Evolutionary conservation across 2,888 invertebrate species (phyloP).

Genomic region (Sisyra nigra): DNA sequence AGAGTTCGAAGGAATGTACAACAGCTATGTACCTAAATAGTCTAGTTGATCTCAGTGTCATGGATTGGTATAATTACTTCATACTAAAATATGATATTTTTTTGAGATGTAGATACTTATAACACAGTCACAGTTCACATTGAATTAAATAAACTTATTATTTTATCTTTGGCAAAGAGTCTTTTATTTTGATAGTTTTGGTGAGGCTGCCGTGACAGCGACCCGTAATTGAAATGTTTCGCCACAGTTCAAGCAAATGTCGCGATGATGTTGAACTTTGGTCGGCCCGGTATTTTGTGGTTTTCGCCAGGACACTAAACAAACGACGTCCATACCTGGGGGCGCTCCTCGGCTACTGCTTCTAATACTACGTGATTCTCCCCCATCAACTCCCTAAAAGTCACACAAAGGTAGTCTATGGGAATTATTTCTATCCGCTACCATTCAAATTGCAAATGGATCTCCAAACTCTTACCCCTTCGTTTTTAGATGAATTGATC

Average conservation of each 20-base stretch:
- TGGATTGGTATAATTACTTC: too few species aligned
- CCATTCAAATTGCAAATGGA: too few species aligned
- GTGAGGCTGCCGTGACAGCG: conserved; percentile 8
- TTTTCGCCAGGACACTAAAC: conserved; percentile 20
- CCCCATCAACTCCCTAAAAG: neutral
- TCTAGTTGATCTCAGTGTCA: too few species aligned
- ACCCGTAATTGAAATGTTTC: conserved; percentile 18
- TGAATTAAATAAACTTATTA: neutral
- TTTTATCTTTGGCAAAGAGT: neutral
- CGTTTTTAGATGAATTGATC: too few species aligned
- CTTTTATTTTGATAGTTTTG: neutral
- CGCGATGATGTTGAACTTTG: conserved; percentile 13
- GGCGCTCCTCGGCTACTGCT: conserved; percentile 9
- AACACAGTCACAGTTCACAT: too few species aligned
- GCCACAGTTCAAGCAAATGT: conserved; percentile 20
- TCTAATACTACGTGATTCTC: conserved; percentile 1
- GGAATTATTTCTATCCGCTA: too few species aligned
- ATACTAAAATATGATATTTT: too few species aligned
- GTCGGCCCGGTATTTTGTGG: conserved; percentile 9
- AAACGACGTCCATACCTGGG: conserved; percentile 17
- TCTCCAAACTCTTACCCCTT: too few species aligned
- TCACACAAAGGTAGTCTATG: too few species aligned
- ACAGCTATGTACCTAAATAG: too few species aligned
- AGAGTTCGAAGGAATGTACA: too few species aligned
- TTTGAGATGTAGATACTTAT: too few species aligned